Percentiles rank a stretch among this genome's conserved stretches.
These are phyloP conservation scores for Turritopsis rubra DNA, from an alignment of 30 jellyfish, hydroid and myxozoan species.

Conservation along the genomic window DNA sequence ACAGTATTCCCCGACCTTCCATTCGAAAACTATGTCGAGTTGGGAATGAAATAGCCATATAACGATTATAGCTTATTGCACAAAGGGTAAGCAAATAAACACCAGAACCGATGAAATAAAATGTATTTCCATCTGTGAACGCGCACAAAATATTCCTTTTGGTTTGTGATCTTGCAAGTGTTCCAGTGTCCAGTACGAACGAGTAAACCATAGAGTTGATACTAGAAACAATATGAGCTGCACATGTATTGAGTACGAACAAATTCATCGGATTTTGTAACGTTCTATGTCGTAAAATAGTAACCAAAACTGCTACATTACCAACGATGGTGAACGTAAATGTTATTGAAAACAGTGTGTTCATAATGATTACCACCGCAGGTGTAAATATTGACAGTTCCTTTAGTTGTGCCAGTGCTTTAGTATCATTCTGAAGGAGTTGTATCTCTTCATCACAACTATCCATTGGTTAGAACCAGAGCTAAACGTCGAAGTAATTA, in stretches of 20 bases:
- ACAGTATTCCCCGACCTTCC: constrained; percentile 41
- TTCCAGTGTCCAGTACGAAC: constrained; percentile 58
- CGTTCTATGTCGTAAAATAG: constrained; percentile 35
- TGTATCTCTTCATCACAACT: not conserved
- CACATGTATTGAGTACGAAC: constrained; percentile 54
- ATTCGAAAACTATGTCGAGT: constrained; percentile 53
- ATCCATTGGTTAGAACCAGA: not conserved
- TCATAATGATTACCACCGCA: not conserved
- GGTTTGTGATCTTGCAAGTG: constrained; percentile 12
- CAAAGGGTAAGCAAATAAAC: constrained; percentile 75
- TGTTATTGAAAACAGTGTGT: not conserved
- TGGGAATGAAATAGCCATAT: constrained; percentile 66
- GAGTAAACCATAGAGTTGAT: constrained; percentile 46
- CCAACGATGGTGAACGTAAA: not conserved
- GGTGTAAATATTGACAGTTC: not conserved
- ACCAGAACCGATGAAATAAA: constrained; percentile 74
- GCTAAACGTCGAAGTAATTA: not conserved
- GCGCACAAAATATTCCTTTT: constrained; percentile 44
- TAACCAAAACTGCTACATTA: constrained; percentile 51
- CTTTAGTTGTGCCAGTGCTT: not conserved
- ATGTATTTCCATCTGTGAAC: constrained; percentile 68
- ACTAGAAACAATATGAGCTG: constrained; percentile 56
- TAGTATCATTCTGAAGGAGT: not conserved
- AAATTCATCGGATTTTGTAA: constrained; percentile 75
- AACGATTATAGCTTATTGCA: constrained; percentile 72